Evolutionary conservation across 2,113 vertebrate genomes (phyloP).

Genomic region (Columba livia): DNA sequence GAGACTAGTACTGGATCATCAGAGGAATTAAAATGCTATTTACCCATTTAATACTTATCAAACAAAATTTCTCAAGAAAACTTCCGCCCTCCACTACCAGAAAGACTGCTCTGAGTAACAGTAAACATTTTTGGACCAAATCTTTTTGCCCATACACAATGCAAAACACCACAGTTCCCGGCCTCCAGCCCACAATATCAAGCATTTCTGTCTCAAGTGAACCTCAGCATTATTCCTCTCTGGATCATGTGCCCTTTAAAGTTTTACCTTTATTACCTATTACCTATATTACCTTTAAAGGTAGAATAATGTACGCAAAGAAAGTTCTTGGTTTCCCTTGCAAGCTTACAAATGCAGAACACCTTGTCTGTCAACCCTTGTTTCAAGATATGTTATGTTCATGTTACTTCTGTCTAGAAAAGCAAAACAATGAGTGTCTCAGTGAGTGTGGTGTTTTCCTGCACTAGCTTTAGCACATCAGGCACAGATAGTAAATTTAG

Average conservation of each 20-base stretch:
- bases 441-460: neutral
- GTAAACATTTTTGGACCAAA: conserved; percentile 12
- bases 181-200: conserved; percentile 12
- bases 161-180: conserved; percentile 29
- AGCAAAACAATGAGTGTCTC: neutral
- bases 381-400: conserved; percentile 18
- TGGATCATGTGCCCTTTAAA: conserved; percentile 51
- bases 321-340: neutral
- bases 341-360: conserved; percentile 27
- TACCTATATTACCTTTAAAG: too few species aligned
- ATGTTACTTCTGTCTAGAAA: neutral
- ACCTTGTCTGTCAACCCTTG: neutral
- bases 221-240: conserved; percentile 34
- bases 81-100: neutral
- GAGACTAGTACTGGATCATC: neutral
- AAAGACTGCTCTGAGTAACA: conserved; percentile 33
- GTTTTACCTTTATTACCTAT: too few species aligned
- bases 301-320: conserved; percentile 43
- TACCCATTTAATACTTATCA: neutral
- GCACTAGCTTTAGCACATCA: neutral
- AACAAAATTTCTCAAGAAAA: neutral
- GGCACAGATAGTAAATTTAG: neutral
- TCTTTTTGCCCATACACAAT: neutral
- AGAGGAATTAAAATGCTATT: neutral
- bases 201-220: conserved; percentile 43